These are phyloP conservation scores for Callimorpha dominula DNA, from an alignment of 2,888 invertebrate genomes.

Conservation along the genomic window DNA sequence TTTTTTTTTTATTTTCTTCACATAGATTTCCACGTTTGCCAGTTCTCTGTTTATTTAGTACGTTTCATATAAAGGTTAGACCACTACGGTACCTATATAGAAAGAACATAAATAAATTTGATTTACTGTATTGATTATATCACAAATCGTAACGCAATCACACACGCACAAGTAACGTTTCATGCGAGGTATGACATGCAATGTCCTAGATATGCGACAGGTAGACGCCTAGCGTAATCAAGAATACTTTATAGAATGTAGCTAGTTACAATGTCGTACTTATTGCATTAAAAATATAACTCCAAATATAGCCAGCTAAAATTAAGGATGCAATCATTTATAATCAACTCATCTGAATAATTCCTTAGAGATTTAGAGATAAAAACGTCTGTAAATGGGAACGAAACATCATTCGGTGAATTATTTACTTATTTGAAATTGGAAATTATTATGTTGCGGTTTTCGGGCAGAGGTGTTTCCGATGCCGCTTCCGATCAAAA, in stretches of 20 bases:
- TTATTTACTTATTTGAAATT: slow-evolving; percentile 82
- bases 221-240: slow-evolving; percentile 71
- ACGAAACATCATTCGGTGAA: slow-evolving; percentile 72
- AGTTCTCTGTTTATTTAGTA: not conserved
- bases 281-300: slow-evolving; percentile 57
- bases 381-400: slow-evolving; percentile 58
- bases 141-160: slow-evolving; percentile 79
- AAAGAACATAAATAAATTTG: slow-evolving; percentile 58
- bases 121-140: slow-evolving; percentile 73
- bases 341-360: slow-evolving; percentile 61
- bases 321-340: slow-evolving; percentile 61
- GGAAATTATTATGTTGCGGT: slow-evolving; percentile 83
- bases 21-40: not conserved
- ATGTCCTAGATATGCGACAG: slow-evolving; percentile 83
- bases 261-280: slow-evolving; percentile 66
- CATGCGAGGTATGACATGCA: slow-evolving; percentile 79
- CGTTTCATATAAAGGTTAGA: slow-evolving; percentile 20
- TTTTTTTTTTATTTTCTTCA: slow-evolving; percentile 22
- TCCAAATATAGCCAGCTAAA: slow-evolving; percentile 46
- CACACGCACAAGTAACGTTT: slow-evolving; percentile 72
- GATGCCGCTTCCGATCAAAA: slow-evolving; percentile 77
- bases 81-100: slow-evolving; percentile 33
- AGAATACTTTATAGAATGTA: slow-evolving; percentile 63
- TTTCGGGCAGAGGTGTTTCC: slow-evolving; percentile 84
- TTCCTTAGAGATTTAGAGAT: slow-evolving; percentile 66